A percentile compares a stretch with the other conserved stretches of the same genome.
Evolutionary conservation across 2,888 invertebrate species (phyloP).

Genomic region (Dryococelus australis): DNA sequence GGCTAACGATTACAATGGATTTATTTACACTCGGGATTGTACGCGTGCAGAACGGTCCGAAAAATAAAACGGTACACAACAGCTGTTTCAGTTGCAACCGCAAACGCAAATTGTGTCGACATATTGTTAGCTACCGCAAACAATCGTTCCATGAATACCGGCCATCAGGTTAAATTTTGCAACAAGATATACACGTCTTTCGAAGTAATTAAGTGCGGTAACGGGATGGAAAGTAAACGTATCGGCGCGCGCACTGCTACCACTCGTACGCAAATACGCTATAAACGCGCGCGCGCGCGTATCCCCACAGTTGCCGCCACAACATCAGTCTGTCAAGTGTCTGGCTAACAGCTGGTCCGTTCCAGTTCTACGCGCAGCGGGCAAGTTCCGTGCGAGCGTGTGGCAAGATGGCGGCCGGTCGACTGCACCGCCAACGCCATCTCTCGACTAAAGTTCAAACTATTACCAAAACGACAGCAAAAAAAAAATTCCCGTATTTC

Average conservation of each 20-base stretch:
- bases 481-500: too few species aligned
- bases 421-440: neutral
- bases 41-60: neutral
- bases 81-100: neutral
- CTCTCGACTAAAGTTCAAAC: neutral
- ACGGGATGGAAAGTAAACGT: neutral
- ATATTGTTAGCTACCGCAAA: neutral
- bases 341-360: neutral
- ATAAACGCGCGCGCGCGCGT: neutral
- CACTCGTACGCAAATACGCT: neutral
- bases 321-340: neutral
- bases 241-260: neutral
- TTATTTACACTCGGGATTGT: neutral
- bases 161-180: neutral
- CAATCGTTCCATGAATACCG: neutral
- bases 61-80: neutral
- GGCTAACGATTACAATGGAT: neutral
- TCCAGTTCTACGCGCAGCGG: neutral
- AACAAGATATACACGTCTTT: too few species aligned
- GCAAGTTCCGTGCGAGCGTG: neutral
- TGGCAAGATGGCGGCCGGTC: neutral
- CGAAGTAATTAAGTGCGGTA: too few species aligned
- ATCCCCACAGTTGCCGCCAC: neutral
- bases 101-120: neutral
- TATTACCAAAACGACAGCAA: neutral